Evolutionary conservation across 2,797 vertebrate species (phyloP).

Genomic region (Masticophis lateralis): DNA sequence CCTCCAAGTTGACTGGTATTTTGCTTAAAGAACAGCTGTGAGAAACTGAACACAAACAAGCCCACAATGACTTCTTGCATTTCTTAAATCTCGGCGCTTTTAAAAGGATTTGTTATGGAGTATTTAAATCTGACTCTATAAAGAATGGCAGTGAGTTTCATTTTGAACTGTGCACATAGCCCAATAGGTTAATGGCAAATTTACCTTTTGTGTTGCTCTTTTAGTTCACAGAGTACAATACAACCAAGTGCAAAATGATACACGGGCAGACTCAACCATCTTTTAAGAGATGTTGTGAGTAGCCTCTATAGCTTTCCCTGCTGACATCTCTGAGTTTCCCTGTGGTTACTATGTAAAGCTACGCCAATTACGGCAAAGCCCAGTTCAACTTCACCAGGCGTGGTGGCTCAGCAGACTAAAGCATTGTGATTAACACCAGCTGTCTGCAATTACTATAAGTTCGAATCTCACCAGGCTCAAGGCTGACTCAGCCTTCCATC

Average conservation of each 20-base stretch:
- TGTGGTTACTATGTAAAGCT: background rate
- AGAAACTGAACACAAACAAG: conserved; percentile 43
- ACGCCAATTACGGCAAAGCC: background rate
- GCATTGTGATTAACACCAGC: too few relatives aligned
- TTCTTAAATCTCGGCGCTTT: background rate
- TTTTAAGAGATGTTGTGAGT: background rate
- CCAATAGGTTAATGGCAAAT: background rate
- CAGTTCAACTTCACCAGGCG: background rate
- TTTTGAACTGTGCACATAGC: background rate
- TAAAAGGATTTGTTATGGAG: background rate
- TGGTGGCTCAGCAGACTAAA: too few relatives aligned
- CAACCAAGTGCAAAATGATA: background rate
- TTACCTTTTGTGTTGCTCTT: background rate
- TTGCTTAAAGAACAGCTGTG: conserved; percentile 68
- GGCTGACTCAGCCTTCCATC: too few relatives aligned
- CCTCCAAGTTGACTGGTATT: conserved; percentile 62
- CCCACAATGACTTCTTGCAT: background rate
- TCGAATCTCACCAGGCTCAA: too few relatives aligned
- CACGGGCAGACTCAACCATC: background rate
- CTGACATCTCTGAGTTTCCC: background rate
- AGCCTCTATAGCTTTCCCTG: background rate
- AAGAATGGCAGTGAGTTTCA: background rate
- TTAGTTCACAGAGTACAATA: background rate
- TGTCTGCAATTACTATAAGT: too few relatives aligned
- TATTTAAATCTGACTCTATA: background rate